Conservation (phyloP, 2,797 vertebrate genomes). For the Myotis myotis region DNA sequence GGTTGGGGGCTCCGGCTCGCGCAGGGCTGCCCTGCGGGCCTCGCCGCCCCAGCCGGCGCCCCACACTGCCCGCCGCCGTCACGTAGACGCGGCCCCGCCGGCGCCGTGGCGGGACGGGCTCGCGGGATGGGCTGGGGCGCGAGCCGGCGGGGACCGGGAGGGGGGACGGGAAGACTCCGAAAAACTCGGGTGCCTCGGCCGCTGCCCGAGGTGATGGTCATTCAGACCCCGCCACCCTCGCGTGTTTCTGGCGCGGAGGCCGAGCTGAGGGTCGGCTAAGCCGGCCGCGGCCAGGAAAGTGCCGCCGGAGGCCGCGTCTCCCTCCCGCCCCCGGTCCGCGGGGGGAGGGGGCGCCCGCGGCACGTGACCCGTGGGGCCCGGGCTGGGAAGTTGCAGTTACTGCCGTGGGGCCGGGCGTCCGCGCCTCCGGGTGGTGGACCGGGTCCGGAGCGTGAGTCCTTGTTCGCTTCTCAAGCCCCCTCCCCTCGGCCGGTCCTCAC, state of each 20-base stretch:
- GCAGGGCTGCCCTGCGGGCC: not conserved
- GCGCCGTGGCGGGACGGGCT: not conserved
- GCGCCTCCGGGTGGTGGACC: not conserved
- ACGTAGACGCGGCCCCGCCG: conserved; percentile 14
- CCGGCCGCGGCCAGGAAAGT: not conserved
- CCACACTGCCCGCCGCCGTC: not conserved
- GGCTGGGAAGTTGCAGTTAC: conserved; percentile 25
- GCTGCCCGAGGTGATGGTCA: not conserved
- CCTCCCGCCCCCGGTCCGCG: not conserved
- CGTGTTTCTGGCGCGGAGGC: not conserved
- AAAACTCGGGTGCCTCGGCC: not conserved
- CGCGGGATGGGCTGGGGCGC: not conserved
- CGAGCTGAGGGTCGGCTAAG: not conserved
- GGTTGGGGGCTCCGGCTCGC: not conserved
- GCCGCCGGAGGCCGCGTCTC: not conserved
- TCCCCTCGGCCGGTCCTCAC: not conserved
- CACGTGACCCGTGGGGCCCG: conserved; percentile 2
- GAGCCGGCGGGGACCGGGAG: not conserved
- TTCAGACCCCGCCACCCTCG: not conserved
- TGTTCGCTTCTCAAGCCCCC: not conserved
- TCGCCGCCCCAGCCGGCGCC: not conserved
- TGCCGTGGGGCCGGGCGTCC: not conserved
- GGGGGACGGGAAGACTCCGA: not conserved
- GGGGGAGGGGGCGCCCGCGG: conserved; percentile 35
- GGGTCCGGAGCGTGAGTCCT: not conserved